Evolutionary conservation across 2,797 vertebrate species (phyloP).

Genomic region (Mycteria americana): DNA sequence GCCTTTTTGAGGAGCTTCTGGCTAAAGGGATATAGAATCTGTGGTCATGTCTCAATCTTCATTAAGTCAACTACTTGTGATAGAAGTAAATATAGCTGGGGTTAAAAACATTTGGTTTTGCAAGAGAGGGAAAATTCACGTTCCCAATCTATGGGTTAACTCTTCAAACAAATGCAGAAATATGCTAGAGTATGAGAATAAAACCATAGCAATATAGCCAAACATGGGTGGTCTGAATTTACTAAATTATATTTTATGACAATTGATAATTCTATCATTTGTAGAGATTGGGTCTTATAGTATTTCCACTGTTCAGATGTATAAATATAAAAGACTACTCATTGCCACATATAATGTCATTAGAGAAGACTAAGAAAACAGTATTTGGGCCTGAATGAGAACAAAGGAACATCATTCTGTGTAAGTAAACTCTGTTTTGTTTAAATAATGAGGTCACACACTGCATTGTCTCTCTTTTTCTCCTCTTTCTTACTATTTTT

Average conservation of each 20-base stretch:
- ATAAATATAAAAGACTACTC: not conserved
- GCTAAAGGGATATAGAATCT: not conserved
- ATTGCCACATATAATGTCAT: not conserved
- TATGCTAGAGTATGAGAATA: not conserved
- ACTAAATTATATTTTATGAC: not conserved
- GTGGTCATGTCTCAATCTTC: not conserved
- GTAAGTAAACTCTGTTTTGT: not conserved
- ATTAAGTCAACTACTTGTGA: not conserved
- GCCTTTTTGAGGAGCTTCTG: not conserved
- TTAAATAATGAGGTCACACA: not conserved
- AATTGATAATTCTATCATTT: not conserved
- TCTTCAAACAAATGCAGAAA: not conserved
- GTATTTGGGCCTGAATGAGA: not conserved
- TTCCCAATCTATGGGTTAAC: not conserved
- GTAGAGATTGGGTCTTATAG: not conserved
- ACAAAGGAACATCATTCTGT: not conserved
- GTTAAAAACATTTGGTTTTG: not conserved
- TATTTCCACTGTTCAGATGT: not conserved
- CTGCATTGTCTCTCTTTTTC: not conserved
- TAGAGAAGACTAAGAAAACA: not conserved
- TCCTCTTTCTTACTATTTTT: not conserved
- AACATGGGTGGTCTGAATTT: not conserved
- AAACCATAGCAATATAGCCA: not conserved
- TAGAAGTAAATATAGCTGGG: not conserved
- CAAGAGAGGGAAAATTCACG: not conserved